These are phyloP conservation scores for Atta texana DNA, from an alignment of 1,140 invertebrate species.

Conservation along the genomic window DNA sequence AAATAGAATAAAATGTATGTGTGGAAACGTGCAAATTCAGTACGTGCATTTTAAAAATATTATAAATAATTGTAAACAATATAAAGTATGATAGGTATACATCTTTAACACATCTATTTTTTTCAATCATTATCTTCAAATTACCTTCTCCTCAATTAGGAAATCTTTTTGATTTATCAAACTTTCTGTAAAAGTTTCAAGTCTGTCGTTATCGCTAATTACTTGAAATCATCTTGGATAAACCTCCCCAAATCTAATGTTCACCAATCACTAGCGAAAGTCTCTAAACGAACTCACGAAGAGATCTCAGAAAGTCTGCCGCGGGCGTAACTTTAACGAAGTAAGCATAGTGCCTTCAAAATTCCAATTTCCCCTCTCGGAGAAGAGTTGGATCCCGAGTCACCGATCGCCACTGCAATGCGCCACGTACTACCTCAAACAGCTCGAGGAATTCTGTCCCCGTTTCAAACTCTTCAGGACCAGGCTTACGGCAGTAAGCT, in stretches of 20 bases:
- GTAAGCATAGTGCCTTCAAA: constrained; percentile 50
- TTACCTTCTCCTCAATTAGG: neutral
- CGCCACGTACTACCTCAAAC: constrained; percentile 49
- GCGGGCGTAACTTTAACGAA: constrained; percentile 62
- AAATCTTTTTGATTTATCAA: constrained; percentile 31
- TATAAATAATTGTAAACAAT: neutral
- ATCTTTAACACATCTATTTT: neutral
- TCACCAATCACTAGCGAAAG: constrained; percentile 53
- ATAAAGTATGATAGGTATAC: neutral
- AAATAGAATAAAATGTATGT: neutral
- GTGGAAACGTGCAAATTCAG: neutral
- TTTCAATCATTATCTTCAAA: neutral
- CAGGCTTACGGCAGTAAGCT: constrained; percentile 50
- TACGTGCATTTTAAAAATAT: neutral
- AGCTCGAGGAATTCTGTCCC: constrained; percentile 29
- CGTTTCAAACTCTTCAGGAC: constrained; percentile 48
- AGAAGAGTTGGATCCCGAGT: constrained; percentile 5
- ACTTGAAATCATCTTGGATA: constrained; percentile 48
- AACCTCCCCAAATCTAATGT: constrained; percentile 40
- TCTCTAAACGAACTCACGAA: constrained; percentile 48
- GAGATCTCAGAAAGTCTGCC: constrained; percentile 51
- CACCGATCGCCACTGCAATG: constrained; percentile 32
- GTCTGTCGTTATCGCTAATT: constrained; percentile 30
- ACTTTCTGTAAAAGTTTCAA: constrained; percentile 32
- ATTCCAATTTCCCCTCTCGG: constrained; percentile 14